These are phyloP conservation scores for Thalassarche chlororhynchos DNA, from an alignment of 2,113 vertebrate species.

Conservation along the genomic window DNA sequence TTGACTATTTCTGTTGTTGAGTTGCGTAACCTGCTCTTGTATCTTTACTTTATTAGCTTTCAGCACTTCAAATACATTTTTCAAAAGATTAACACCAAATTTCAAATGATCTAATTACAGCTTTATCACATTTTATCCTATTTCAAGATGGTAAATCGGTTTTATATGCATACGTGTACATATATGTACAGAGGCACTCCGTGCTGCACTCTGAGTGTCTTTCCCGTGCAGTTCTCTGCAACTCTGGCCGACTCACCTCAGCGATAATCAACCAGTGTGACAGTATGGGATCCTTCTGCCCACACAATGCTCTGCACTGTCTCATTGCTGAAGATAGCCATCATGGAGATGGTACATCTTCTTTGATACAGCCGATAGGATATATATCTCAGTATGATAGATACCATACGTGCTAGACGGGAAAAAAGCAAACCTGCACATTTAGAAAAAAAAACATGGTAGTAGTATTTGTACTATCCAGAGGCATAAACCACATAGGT, in stretches of 20 bases:
- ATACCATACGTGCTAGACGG: accelerated
- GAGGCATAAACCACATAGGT: not conserved
- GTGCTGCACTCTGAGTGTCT: not conserved
- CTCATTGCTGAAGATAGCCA: not conserved
- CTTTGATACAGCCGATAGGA: not conserved
- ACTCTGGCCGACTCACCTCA: not conserved
- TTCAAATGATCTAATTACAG: not conserved
- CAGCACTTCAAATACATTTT: not conserved
- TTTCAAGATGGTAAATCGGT: not conserved
- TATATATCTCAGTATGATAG: not conserved
- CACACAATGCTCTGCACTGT: accelerated
- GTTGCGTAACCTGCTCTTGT: not conserved
- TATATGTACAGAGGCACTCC: too few relatives aligned
- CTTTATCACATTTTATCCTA: not conserved
- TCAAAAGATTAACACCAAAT: not conserved
- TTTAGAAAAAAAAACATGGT: not conserved
- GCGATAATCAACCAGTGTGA: not conserved
- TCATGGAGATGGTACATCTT: not conserved
- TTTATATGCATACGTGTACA: accelerated
- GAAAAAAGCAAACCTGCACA: not conserved
- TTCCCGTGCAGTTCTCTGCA: not conserved
- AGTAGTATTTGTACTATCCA: not conserved
- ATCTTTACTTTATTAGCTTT: not conserved
- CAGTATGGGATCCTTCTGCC: not conserved
- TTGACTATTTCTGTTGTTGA: not conserved